A percentile compares a stretch with the other conserved stretches of the same genome.
These are phyloP conservation scores for Stigmatopora argus DNA, from an alignment of 2,113 vertebrate species.

Conservation along the genomic window DNA sequence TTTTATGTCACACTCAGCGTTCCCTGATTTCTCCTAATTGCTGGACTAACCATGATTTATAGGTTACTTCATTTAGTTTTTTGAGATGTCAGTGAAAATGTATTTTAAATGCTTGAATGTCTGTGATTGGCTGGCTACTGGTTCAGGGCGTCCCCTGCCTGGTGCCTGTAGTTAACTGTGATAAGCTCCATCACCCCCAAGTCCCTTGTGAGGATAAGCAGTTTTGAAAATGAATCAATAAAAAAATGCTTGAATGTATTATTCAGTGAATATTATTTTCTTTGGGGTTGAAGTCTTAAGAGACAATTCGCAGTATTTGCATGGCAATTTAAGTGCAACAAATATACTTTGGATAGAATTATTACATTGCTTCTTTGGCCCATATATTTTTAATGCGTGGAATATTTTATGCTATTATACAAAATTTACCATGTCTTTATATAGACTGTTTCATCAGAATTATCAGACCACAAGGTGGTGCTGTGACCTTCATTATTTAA, in stretches of 20 bases:
- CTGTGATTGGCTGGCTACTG: no score
- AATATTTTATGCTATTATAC: background rate
- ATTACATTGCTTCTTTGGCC: background rate
- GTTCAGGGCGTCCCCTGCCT: no score
- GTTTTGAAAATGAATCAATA: no score
- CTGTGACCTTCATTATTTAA: constrained; percentile 53
- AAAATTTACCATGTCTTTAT: background rate
- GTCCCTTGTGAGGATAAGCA: no score
- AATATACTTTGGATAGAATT: background rate
- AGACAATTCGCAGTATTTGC: background rate
- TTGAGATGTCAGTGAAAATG: background rate
- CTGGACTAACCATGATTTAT: background rate
- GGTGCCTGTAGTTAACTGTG: no score
- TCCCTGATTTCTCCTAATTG: no score
- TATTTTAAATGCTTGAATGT: background rate
- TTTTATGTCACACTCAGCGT: no score
- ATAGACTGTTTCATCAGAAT: background rate
- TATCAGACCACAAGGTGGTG: constrained; percentile 64
- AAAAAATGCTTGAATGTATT: no score
- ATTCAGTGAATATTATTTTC: background rate
- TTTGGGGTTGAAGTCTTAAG: background rate
- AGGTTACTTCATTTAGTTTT: background rate
- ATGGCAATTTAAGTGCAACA: background rate
- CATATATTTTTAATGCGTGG: background rate
- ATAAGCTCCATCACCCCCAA: no score